Evolutionary conservation across 2,888 invertebrate genomes (phyloP).

Genomic region (Sinohyriopsis cumingii): DNA sequence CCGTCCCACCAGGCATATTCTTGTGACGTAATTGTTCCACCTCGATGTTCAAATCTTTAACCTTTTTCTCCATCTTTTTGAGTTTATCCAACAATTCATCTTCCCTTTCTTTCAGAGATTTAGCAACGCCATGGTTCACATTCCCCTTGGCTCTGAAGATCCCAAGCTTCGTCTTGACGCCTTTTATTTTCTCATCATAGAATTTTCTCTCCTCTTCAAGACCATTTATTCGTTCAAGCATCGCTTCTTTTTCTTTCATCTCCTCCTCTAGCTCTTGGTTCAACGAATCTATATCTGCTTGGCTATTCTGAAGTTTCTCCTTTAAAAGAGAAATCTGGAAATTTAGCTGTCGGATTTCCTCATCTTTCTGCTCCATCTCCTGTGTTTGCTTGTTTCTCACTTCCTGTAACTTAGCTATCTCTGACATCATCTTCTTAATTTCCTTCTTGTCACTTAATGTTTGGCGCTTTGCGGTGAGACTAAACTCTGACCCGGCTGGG

Average conservation of each 20-base stretch:
- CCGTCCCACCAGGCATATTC: constrained; percentile 30
- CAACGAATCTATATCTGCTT: not conserved
- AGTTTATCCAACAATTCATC: too few species aligned
- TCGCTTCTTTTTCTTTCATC: constrained; percentile 14
- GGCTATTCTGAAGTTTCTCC: not conserved
- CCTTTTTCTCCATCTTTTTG: constrained; percentile 13
- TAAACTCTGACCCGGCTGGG: constrained; percentile 25
- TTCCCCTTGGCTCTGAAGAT: constrained; percentile 28
- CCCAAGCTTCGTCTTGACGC: constrained; percentile 23
- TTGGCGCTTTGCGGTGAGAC: constrained; percentile 28
- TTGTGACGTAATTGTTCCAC: constrained; percentile 34
- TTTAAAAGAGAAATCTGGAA: not conserved
- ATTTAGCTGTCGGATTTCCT: constrained; percentile 17
- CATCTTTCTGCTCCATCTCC: constrained; percentile 17
- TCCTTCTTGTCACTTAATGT: constrained; percentile 29
- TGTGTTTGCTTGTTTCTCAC: constrained; percentile 10
- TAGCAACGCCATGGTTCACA: constrained; percentile 7
- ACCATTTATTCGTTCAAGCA: constrained; percentile 13
- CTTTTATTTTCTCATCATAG: constrained; percentile 28
- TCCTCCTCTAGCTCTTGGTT: constrained; percentile 21
- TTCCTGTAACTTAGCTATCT: constrained; percentile 15
- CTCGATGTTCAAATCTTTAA: constrained; percentile 24
- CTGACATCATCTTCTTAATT: constrained; percentile 17
- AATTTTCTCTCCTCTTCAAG: constrained; percentile 26
- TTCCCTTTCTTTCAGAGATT: too few species aligned